Evolutionary conservation across 2,113 vertebrate species (phyloP).

Genomic region (Bos indicus): DNA sequence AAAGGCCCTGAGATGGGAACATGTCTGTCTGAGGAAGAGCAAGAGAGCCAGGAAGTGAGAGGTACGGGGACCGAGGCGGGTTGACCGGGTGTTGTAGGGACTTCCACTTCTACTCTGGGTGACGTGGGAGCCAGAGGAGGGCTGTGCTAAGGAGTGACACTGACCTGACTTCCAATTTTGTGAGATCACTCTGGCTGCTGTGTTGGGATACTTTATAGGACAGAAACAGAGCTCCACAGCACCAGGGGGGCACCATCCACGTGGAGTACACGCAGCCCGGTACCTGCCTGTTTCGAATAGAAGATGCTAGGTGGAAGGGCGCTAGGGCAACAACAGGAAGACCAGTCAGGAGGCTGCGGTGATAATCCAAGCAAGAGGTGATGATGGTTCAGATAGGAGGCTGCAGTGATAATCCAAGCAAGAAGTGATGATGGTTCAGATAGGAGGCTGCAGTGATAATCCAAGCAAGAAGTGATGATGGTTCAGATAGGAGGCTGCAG

Average conservation of each 20-base stretch:
- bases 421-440: too few relatives aligned
- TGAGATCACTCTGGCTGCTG: background rate
- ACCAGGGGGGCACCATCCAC: background rate
- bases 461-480: too few relatives aligned
- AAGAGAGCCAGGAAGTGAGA: background rate
- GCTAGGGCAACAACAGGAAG: background rate
- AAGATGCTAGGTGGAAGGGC: background rate
- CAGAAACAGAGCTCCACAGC: background rate
- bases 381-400: too few relatives aligned
- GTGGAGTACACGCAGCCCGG: background rate
- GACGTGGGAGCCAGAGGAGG: background rate
- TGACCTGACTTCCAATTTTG: background rate
- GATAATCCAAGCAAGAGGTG: too few relatives aligned
- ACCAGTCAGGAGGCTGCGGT: background rate
- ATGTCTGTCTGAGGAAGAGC: background rate
- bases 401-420: too few relatives aligned
- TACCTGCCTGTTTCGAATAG: background rate
- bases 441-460: too few relatives aligned
- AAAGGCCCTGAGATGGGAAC: background rate
- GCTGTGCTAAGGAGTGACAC: background rate
- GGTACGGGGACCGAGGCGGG: background rate
- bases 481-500: too few relatives aligned
- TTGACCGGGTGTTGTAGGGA: too few relatives aligned
- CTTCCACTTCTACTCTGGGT: background rate
- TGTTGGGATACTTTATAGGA: background rate